phyloP scores from a whole-genome alignment of 2,888 invertebrate genomes.

The Sesia apiformis region DNA sequence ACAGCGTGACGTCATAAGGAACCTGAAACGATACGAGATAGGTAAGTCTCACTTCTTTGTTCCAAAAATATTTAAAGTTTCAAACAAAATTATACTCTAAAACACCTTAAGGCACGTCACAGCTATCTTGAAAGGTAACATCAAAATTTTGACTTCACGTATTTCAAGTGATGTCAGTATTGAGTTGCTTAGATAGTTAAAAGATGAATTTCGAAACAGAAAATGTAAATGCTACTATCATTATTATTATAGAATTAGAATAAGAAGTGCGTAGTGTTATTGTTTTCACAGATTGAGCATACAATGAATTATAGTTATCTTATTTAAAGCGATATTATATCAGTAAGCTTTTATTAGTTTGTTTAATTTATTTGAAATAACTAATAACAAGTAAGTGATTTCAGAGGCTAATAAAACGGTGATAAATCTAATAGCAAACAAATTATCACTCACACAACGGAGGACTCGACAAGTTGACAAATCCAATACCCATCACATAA shows the following conservation, averaged over 20 bases:
- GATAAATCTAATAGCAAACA: not conserved
- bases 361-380: not conserved
- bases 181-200: not conserved
- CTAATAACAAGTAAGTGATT: not conserved
- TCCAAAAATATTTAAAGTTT: not conserved
- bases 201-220: not conserved
- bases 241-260: not conserved
- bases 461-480: not conserved
- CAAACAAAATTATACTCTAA: not conserved
- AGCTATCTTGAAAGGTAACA: not conserved
- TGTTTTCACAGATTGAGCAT: not conserved
- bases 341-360: not conserved
- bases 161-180: conserved; percentile 28
- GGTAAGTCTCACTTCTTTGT: not conserved
- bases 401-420: not conserved
- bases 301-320: not conserved
- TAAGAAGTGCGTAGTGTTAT: not conserved
- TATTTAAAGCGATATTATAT: not conserved
- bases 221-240: not conserved
- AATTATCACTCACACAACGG: not conserved
- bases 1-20: conserved; percentile 96
- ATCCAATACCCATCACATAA: not conserved
- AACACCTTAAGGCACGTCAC: not conserved
- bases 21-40: conserved; percentile 67
- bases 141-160: conserved; percentile 2